Evolutionary conservation across 2,888 invertebrate genomes (phyloP).

Genomic region (Cryptus armator): DNA sequence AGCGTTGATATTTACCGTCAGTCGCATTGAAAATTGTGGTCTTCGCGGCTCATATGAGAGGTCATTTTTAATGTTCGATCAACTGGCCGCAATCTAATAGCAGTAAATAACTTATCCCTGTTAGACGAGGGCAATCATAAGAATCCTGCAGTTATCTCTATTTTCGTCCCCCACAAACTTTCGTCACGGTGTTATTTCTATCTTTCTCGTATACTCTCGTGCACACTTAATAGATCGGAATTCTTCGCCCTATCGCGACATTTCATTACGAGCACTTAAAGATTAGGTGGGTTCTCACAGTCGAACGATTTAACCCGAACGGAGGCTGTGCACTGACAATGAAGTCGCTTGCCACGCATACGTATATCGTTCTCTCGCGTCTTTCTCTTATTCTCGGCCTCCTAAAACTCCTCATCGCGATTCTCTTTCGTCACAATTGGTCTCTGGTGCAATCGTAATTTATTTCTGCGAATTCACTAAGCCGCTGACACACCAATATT

Average conservation of each 20-base stretch:
- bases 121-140: constrained; percentile 15
- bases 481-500: constrained; percentile 11
- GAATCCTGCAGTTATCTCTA: constrained; percentile 29
- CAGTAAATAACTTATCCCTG: constrained; percentile 35
- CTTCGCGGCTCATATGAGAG: neutral
- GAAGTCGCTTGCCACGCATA: constrained; percentile 38
- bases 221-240: constrained; percentile 70
- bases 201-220: constrained; percentile 19
- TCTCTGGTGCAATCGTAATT: constrained; percentile 43
- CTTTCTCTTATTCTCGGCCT: constrained; percentile 9
- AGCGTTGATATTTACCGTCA: neutral
- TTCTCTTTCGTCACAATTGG: constrained; percentile 43
- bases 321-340: constrained; percentile 50
- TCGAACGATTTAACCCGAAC: constrained; percentile 56
- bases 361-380: constrained; percentile 29
- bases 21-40: neutral
- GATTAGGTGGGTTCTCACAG: constrained; percentile 69
- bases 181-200: constrained; percentile 34
- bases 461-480: constrained; percentile 54
- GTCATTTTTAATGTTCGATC: constrained; percentile 24
- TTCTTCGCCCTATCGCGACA: constrained; percentile 71
- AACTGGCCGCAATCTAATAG: neutral
- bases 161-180: constrained; percentile 11
- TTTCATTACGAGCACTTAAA: constrained; percentile 72
- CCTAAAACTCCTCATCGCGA: constrained; percentile 37